A percentile compares a stretch with the other conserved stretches of the same genome.
Evolutionary conservation across 2,797 vertebrate genomes (phyloP).

Genomic region (Gambelia wislizenii): DNA sequence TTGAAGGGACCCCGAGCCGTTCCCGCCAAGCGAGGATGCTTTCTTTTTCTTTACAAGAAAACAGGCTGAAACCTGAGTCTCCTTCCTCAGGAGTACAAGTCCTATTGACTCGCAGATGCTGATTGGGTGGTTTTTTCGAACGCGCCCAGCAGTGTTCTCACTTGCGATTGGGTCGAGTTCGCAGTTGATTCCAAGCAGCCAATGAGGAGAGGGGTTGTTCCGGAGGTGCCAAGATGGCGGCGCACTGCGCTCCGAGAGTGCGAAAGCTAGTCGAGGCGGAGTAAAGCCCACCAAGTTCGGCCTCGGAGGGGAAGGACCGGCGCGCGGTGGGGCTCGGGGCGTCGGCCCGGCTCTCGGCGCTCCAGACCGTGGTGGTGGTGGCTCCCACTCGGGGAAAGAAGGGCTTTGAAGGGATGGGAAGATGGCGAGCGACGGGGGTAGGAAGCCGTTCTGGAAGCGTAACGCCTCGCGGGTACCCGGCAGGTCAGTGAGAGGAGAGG

Average conservation of each 20-base stretch:
- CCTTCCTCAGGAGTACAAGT: no score
- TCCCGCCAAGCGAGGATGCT: no score
- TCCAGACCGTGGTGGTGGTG: no score
- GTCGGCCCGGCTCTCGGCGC: not conserved
- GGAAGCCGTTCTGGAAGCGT: constrained; percentile 98
- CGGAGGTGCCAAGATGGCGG: constrained; percentile 85
- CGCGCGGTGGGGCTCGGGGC: rapidly evolving
- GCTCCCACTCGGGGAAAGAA: constrained; percentile 58
- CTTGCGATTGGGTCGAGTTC: constrained; percentile 82
- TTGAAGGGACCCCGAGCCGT: no score
- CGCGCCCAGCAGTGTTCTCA: constrained; percentile 62
- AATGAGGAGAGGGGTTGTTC: constrained; percentile 80
- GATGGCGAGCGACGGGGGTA: constrained; percentile 92
- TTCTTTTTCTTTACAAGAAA: no score
- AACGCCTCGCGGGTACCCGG: constrained; percentile 94
- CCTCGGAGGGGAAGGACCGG: not conserved
- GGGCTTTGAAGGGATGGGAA: constrained; percentile 86
- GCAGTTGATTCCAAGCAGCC: constrained; percentile 48
- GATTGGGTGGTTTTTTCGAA: constrained; percentile 32
- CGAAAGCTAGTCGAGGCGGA: constrained; percentile 78
- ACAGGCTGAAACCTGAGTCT: no score
- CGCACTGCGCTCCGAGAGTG: constrained; percentile 78
- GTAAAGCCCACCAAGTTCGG: constrained; percentile 68
- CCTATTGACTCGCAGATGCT: not conserved
- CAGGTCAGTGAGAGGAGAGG: constrained; percentile 84